Base-by-base conservation (phyloP, 2,888 invertebrate genomes). In the Dendrolimus pini region DNA sequence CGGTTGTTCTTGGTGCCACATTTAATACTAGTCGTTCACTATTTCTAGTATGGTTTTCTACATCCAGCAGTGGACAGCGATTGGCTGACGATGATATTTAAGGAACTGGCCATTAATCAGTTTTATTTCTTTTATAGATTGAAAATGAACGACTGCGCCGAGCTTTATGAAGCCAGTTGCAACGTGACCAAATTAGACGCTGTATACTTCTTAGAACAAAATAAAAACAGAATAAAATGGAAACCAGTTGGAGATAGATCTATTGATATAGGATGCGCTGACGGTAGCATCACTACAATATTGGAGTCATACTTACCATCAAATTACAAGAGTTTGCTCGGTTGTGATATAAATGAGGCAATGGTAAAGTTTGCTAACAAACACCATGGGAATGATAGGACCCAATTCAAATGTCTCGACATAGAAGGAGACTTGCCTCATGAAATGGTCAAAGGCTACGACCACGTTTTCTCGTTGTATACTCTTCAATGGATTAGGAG, bases 401-500 rank as follows among this genome's bases (percentile, higher is more conserved):
- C 91, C 0, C 79, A 89, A 47, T 93, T 93, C 64, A 80, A 87
- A 42, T 72, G 80, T 41, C 73, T 94, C 59, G 94, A 96, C 69
- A 93, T 96, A 55, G 80, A 91, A 0, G 78, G 85, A 0, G 75
- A 85, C 41, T 63, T 94, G 56, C 92, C 93, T 0, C 74, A 78
- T 1, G 81, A 92, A 30, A 69, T 92, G 55, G 70, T 80, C 13
- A 89, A 82, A 57, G 72, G 80, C 41, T 96, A 94, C 70, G 92
- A 94, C 71, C 94, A 95, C 71, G 92, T 93, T 0, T 93, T 95
- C 57, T 96, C 96, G 0, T 96, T 96, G 75, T 96, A 95, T 75
- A 93, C 95, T 62, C 84, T 96, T 6, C 96, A 96, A 71, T 96
- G 96, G 96, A 93, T 96, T 47, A 92, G 92, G 65, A 92, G 95